Evolutionary conservation across 2,888 invertebrate genomes (phyloP), one percentile per base, ranked within the genome.

Genomic region (Rhagonycha fulva): DNA sequence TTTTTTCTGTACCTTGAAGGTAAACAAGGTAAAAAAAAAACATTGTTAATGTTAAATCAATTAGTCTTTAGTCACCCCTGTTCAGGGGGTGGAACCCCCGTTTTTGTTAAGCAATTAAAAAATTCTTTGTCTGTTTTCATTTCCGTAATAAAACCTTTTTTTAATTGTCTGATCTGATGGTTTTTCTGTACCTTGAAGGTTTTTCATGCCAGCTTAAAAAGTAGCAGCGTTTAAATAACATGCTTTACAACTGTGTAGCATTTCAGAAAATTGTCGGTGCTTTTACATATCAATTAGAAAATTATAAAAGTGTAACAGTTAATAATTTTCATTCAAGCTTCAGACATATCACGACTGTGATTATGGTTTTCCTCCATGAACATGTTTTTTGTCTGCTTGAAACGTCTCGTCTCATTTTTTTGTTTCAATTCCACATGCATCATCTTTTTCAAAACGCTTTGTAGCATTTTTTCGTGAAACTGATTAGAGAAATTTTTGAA

Each of bases 401-500:
- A 47, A 47, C 47, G 47, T 47, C 47, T 47, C n/a, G n/a, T 47
- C n/a, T 47, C 47, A 7, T 7, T 47, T 47, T 47, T 47, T 47
- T 30, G 30, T 11, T 11, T 3, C 10, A 11, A 30, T 30, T 10
- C 30, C 30, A 28, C 28, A 28, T 28, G 28, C 7, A 28, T 28
- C 28, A 9, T 11, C 30, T 3, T 30, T 30, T 30, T 30, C 30
- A 30, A 11, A 10, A 30, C 19, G 19, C 1, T 19, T 19, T 19
- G 19, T 19, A 19, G 19, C 2, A 19, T 19, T 19, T 19, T 19
- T 19, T 19, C 2, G n/a, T n/a, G 32, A 32, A 32, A 47, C n/a
- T 47, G n/a, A n/a, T 47, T 47, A 47, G 47, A 47, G 47, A 47
- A 47, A 74, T 66, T 74, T 74, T 67, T 68, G 63, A 74, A 70